A percentile compares a stretch with the other conserved stretches of the same genome.
These are phyloP conservation scores for Chrysolina oricalcia DNA, from an alignment of 2,888 invertebrate genomes.

Conservation along the genomic window DNA sequence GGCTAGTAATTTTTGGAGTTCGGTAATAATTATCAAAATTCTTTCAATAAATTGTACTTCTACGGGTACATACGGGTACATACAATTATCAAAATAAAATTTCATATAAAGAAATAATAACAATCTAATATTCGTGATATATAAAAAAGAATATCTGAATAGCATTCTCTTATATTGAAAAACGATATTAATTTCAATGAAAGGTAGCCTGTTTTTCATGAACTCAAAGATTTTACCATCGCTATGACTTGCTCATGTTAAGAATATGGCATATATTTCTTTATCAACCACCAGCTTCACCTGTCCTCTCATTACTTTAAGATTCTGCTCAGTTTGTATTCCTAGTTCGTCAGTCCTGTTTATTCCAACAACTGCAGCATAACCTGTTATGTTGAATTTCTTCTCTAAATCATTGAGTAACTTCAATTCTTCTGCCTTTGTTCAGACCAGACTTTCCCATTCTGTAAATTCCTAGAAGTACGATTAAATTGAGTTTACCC, in stretches of 20 bases:
- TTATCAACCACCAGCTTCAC: neutral
- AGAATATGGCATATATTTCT: neutral
- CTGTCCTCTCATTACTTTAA: neutral
- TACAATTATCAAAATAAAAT: neutral
- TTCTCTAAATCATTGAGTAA: neutral
- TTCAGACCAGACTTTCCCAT: neutral
- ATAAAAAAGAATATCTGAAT: neutral
- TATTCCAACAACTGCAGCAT: neutral
- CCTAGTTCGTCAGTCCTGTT: neutral
- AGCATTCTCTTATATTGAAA: neutral
- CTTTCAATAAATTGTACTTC: no score
- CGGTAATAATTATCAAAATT: no score
- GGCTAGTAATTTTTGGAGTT: neutral
- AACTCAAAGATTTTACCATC: neutral
- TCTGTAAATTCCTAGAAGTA: neutral
- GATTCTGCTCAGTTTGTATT: neutral
- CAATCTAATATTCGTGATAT: neutral
- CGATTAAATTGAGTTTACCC: neutral
- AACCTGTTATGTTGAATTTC: neutral
- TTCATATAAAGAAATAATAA: neutral
- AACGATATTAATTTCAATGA: neutral
- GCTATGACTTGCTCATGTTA: neutral
- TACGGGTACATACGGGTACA: no score
- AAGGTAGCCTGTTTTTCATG: neutral
- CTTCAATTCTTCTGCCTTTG: neutral